Evolutionary conservation across 2,888 invertebrate species (phyloP), one percentile per base, ranked within the genome.

Genomic region (Euclidia mi): DNA sequence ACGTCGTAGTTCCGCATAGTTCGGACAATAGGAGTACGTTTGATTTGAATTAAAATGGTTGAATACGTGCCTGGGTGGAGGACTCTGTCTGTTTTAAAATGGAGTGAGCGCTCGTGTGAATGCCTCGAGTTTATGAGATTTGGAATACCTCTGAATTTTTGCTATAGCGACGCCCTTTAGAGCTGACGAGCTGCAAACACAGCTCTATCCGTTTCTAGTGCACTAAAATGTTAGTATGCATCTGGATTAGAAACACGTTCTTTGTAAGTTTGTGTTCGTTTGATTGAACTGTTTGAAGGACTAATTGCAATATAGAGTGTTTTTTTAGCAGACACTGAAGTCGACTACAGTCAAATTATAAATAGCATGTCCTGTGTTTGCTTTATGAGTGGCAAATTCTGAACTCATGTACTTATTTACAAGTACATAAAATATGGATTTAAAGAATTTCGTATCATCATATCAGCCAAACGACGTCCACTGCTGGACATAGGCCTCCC

Each of bases 1-100:
- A 40, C 45, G 50, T 28, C 57, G 56, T 60, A 59, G 59, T 56
- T 43, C 55, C 56, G 56, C 68, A 65, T 65, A 75, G 56, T 64
- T 63, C 62, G 49, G 45, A 64, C 53, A 64, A 64, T 50, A 55
- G 50, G 40, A 29, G 35, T 42, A 65, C 49, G 71, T 60, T 62
- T 60, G 60, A 62, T 56, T 59, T 37, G 52, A 71, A 67, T 65
- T 63, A 63, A 65, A 63, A 64, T 34, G 56, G 55, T 55, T 50
- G 48, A 72, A 65, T 57, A 62, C 64, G 64, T 73, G 64, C 48
- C 25, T n/a, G 15, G 25, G 7, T n/a, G n/a, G n/a, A n/a, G n/a
- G n/a, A n/a, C n/a, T 48, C 14, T 20, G 15, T 28, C 18, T 37
- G 55, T 65, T 68, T 72, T 48, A 4, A 57, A 71, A 50, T 50